phyloP scores from a whole-genome alignment of 2,113 vertebrate species.

The Neopipo cinnamomea region DNA sequence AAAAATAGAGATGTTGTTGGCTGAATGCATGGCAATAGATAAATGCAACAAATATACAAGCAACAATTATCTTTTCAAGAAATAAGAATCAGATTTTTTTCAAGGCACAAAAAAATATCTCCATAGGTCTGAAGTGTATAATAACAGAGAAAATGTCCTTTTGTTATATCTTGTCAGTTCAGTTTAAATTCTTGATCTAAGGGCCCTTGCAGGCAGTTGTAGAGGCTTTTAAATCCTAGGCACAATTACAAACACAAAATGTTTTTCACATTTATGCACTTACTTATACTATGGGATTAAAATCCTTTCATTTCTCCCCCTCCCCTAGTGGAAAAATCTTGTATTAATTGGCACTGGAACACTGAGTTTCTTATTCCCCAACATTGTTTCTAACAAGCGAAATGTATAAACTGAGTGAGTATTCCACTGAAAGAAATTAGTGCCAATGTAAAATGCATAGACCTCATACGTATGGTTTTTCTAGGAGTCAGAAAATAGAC shows the following conservation, averaged over 20 bases:
- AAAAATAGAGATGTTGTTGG: background rate
- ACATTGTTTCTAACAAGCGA: background rate
- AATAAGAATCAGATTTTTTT: background rate
- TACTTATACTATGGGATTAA: background rate
- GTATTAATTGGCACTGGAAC: background rate
- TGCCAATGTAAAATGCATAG: background rate
- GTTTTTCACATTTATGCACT: background rate
- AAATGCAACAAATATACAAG: background rate
- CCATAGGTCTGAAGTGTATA: background rate
- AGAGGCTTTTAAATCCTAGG: background rate
- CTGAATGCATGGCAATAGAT: background rate
- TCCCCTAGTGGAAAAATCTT: background rate
- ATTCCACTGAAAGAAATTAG: background rate
- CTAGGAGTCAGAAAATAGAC: background rate
- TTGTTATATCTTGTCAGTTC: background rate
- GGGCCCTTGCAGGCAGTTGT: background rate
- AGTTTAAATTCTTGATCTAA: background rate
- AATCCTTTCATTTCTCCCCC: background rate
- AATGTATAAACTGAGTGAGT: background rate
- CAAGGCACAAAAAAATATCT: background rate
- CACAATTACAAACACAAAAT: background rate
- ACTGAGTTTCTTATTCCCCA: background rate
- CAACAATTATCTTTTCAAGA: background rate
- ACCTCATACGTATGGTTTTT: background rate
- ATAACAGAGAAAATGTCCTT: background rate